These are phyloP conservation scores for Adoxophyes honmai DNA, from an alignment of 1,140 invertebrate genomes.

Conservation along the genomic window DNA sequence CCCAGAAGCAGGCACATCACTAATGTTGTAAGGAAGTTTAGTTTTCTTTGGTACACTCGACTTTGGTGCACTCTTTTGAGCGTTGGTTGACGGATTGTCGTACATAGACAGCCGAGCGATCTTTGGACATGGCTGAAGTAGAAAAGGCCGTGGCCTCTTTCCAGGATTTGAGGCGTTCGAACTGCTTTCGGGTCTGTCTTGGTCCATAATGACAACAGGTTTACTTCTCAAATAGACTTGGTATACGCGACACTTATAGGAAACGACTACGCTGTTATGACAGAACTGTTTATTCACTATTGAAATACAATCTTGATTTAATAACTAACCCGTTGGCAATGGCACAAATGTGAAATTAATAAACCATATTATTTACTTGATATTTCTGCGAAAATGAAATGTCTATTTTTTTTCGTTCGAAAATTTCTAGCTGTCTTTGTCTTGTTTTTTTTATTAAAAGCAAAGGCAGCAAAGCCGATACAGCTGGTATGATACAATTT, in stretches of 20 bases:
- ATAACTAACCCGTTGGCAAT: neutral
- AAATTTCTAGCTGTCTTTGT: too few relatives aligned
- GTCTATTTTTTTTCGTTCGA: constrained; percentile 26
- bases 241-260: neutral
- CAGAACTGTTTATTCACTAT: neutral
- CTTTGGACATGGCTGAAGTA: constrained; percentile 63
- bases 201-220: constrained; percentile 47
- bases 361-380: constrained; percentile 22
- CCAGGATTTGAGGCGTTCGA: constrained; percentile 42
- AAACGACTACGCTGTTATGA: neutral
- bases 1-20: constrained; percentile 57
- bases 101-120: constrained; percentile 53
- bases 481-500: too few relatives aligned
- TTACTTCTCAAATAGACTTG: neutral
- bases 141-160: constrained; percentile 68
- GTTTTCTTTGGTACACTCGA: constrained; percentile 41
- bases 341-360: neutral
- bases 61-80: constrained; percentile 52
- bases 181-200: constrained; percentile 57
- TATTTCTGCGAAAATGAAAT: constrained; percentile 35
- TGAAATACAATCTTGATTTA: neutral
- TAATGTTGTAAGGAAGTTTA: constrained; percentile 50
- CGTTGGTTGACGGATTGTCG: constrained; percentile 46
- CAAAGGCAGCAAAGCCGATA: too few relatives aligned
- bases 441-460: too few relatives aligned